Evolutionary conservation across 2,888 invertebrate species (phyloP).

Genomic region (Liposcelis brunnea): DNA sequence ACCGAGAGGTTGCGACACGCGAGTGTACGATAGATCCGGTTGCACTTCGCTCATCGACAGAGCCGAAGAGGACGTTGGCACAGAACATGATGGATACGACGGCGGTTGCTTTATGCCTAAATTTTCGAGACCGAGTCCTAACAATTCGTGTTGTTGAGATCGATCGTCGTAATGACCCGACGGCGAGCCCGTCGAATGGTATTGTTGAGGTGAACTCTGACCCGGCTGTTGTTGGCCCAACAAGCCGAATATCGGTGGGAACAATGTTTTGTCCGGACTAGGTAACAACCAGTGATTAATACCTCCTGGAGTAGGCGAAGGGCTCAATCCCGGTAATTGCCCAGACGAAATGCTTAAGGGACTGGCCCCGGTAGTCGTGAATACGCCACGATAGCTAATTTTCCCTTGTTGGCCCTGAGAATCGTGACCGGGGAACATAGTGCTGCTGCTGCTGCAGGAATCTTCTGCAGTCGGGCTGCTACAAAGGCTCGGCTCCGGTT

Average conservation of each 20-base stretch:
- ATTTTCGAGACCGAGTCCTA: constrained; percentile 41
- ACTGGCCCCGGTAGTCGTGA: constrained; percentile 44
- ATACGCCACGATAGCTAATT: constrained; percentile 45
- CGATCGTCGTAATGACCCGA: constrained; percentile 50
- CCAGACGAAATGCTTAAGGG: constrained; percentile 31
- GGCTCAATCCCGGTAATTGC: constrained; percentile 27
- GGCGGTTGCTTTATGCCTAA: constrained; percentile 43
- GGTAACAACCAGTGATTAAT: constrained; percentile 57
- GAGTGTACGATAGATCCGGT: constrained; percentile 35
- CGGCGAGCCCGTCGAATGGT: constrained; percentile 20
- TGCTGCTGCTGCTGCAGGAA: constrained; percentile 6
- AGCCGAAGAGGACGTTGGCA: constrained; percentile 21
- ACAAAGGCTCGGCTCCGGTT: constrained; percentile 37
- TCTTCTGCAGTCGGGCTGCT: constrained; percentile 40
- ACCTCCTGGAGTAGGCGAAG: constrained; percentile 37
- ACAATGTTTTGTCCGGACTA: constrained; percentile 44
- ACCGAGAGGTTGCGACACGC: constrained; percentile 30
- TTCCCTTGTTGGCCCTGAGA: constrained; percentile 23
- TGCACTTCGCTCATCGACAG: constrained; percentile 30
- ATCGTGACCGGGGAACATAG: constrained; percentile 14
- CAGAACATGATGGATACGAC: constrained; percentile 38
- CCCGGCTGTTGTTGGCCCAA: constrained; percentile 31
- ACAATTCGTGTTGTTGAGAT: constrained; percentile 36
- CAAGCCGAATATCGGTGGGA: constrained; percentile 42
- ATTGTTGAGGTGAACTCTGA: constrained; percentile 16